These are phyloP conservation scores for Dicentrarchus labrax DNA, from an alignment of 2,113 vertebrate genomes.

Conservation along the genomic window DNA sequence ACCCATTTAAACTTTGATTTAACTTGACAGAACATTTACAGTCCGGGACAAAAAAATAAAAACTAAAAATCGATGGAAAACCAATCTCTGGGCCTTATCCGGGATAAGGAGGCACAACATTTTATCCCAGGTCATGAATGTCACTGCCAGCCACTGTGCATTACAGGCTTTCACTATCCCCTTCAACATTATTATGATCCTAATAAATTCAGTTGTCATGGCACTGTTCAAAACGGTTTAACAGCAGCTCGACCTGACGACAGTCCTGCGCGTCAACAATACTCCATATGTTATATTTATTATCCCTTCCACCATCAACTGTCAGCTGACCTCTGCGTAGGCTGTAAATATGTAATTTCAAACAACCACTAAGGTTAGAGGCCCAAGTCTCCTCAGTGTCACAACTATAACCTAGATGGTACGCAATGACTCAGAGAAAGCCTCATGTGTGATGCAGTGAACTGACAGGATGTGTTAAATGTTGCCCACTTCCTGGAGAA, in stretches of 20 bases:
- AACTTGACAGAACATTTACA: constrained; percentile 33
- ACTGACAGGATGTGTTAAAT: constrained; percentile 65
- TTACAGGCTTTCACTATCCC: constrained; percentile 1
- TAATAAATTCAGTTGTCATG: constrained; percentile 33
- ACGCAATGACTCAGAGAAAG: not conserved
- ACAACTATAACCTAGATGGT: not conserved
- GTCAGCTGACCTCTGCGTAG: constrained; percentile 14
- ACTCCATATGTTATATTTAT: constrained; percentile 13
- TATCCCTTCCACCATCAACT: constrained; percentile 21
- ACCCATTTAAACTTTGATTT: constrained; percentile 24
- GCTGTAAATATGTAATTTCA: constrained; percentile 4
- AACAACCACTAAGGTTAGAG: not conserved
- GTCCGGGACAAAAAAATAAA: not conserved
- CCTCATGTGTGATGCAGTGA: constrained; percentile 7
- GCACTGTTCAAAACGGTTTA: constrained; percentile 44
- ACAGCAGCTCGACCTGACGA: not conserved
- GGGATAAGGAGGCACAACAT: not conserved
- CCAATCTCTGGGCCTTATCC: not conserved
- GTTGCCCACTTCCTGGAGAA: constrained; percentile 74
- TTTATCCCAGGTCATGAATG: constrained; percentile 19
- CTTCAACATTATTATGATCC: constrained; percentile 9
- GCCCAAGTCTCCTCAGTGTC: not conserved
- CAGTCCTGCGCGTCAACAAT: not conserved
- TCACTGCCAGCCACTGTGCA: not conserved
- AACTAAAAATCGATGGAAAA: constrained; percentile 36